Evolutionary conservation across 2,888 invertebrate genomes (phyloP), one percentile per base, ranked within the genome.

Genomic region (Eustalomyia histrio): DNA sequence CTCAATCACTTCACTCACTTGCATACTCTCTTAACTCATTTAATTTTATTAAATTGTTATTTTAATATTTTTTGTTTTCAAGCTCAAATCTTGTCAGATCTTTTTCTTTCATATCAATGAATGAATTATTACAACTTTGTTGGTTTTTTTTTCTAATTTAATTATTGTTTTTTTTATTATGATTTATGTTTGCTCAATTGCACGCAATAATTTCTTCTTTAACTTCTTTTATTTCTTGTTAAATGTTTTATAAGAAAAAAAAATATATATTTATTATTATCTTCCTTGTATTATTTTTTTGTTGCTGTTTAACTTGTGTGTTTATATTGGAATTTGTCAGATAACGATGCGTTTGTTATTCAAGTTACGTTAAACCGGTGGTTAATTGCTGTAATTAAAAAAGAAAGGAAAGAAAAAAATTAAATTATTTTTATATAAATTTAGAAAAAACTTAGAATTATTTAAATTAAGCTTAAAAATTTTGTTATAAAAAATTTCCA

Each of bases 311-410:
- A 29, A 29, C 29, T 6, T 29, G 29, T 29, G 29, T 29, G 29
- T 29, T 29, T 47, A 60, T 78, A 81, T 78, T 74, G 74, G 33
- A 61, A 72, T 75, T 74, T 81, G 74, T 75, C 81, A 50, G 65
- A 65, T 75, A 78, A 65, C 47, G 10, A 58, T 74, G 67, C 65
- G 12, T 52, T 47, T 47, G 24, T 63, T 72, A 65, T 67, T 67
- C 33, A 55, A 33, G 21, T 67, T 55, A 57, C 61, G n/a, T 33
- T 79, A 55, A 79, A 61, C 50, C 18, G 35, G 78, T 75, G 71
- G 71, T 72, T 78, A 81, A 81, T 81, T 75, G 71, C 81, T 81
- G 81, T 58, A 81, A 81, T 78, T 81, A 75, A 79, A 79, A 61
- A 60, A n/a, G 24, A 61, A 52, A 35, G 33, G n/a, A 14, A 52